Evolutionary conservation across 2,797 vertebrate genomes (phyloP).

Genomic region (Neomorphus geoffroyi): DNA sequence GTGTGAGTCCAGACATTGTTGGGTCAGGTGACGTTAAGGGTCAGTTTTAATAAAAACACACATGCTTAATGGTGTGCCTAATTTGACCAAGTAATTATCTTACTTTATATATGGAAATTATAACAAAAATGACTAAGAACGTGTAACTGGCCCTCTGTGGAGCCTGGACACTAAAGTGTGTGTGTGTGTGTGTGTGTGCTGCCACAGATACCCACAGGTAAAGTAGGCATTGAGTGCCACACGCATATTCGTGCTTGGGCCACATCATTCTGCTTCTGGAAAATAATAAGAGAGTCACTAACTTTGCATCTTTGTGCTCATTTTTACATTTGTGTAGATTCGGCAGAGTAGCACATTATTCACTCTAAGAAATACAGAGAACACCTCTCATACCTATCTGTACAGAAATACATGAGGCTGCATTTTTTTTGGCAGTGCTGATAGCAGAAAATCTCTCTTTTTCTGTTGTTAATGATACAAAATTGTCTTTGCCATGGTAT

Average conservation of each 20-base stretch:
- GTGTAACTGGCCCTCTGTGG: not conserved
- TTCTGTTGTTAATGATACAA: conserved; percentile 35
- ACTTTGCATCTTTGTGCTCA: not conserved
- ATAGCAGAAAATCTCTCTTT: conserved; percentile 40
- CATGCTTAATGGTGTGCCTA: not conserved
- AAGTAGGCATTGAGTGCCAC: not conserved
- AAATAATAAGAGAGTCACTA: not conserved
- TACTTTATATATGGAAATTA: not conserved
- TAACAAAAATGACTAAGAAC: not conserved
- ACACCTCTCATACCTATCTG: conserved; percentile 21
- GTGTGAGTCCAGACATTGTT: not conserved
- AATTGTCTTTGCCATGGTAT: conserved; percentile 11
- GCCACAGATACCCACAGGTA: not conserved
- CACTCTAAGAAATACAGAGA: conserved; percentile 1
- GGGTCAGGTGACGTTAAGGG: not conserved
- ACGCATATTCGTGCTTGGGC: not conserved
- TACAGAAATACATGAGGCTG: conserved; percentile 34
- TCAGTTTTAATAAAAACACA: not conserved
- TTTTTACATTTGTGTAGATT: conserved; percentile 18
- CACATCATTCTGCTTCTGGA: not conserved
- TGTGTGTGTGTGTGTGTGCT: rapidly evolving
- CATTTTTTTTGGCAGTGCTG: conserved; percentile 31
- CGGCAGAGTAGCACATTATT: not conserved
- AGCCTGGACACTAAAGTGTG: not conserved
- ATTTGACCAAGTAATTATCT: not conserved